Conservation (phyloP, 2,888 invertebrate genomes). For the Melanargia galathea region DNA sequence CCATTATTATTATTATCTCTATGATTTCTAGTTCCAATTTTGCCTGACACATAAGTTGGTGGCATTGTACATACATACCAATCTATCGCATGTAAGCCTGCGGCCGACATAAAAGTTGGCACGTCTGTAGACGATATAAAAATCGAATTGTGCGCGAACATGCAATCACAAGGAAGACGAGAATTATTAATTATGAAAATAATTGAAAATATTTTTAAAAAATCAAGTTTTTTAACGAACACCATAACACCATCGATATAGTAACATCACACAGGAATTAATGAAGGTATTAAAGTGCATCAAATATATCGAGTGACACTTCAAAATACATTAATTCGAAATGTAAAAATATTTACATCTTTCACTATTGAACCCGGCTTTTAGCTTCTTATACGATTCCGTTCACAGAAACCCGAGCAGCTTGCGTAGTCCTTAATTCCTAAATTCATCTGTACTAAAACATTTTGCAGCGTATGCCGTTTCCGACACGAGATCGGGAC, state of each 20-base stretch:
- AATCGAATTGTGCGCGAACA: slow-evolving; percentile 73
- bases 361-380: slow-evolving; percentile 36
- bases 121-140: slow-evolving; percentile 24
- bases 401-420: not conserved
- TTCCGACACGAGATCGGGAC: not conserved
- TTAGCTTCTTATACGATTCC: not conserved
- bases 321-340: slow-evolving; percentile 69
- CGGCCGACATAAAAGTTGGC: not conserved
- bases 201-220: slow-evolving; percentile 55
- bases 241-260: slow-evolving; percentile 29
- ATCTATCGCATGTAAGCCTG: not conserved
- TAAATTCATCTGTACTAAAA: slow-evolving; percentile 1
- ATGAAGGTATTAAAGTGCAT: slow-evolving; percentile 61
- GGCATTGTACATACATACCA: not conserved
- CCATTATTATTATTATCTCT: too few relatives aligned
- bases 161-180: slow-evolving; percentile 75
- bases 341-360: slow-evolving; percentile 76
- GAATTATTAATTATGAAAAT: slow-evolving; percentile 50
- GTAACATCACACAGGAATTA: slow-evolving; percentile 66
- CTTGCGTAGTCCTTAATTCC: slow-evolving; percentile 8
- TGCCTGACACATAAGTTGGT: too few relatives aligned
- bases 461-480: not conserved
- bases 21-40: too few relatives aligned
- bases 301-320: slow-evolving; percentile 65
- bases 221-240: slow-evolving; percentile 68